Base-by-base conservation (phyloP, 2,797 vertebrate genomes). In the Danio tinwini region DNA sequence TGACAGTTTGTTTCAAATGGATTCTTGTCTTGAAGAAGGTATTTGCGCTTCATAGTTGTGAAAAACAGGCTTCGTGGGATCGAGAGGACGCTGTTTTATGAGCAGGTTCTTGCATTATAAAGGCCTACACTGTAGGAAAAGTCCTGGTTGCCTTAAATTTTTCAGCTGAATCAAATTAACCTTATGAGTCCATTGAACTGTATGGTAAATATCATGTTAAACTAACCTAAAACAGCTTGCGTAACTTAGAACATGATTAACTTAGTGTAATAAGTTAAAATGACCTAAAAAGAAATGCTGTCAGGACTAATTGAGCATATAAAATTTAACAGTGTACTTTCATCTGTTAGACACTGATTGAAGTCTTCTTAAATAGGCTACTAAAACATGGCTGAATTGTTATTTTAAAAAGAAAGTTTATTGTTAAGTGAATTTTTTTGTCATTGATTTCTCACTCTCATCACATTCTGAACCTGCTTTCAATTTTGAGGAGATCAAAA, bases 21-120 rank as follows among this genome's bases (percentile, higher is more conserved):
- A 39, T 69, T 78, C 61, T 47, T 70, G 45, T 42, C 55, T 40
- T 8, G 37, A 21, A 58, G 44, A 69, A 69, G 65, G 55, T 44
- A 69, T 69, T 77, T 77, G 53, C 68, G 55, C 45, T 50, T 13
- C 40, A 62, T 45, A 76, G 65, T 52, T 39, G 72, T 76, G 76
- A 70, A 55, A 69, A 78, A 49, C 17, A 44, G 16, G 17, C 69
- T 45, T 62, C 47, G 62, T 44, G 47, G 17, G 5, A 47, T 16
- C 14, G 77, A 42, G 2, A 42, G 4, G 44, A 61, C 67, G 2
- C 14, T 42, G 74, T 65, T 64, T 75, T 42, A 40, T 64, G 29
- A 63, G 61, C 6, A 42, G n/a, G 1, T 19, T 37, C 19, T 7
- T 50, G 39, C 29, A 19, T 62, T 53, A 19, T 39, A 52, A 64